Conservation (phyloP, 1,140 invertebrate species). For the Semibalanus balanoides region DNA sequence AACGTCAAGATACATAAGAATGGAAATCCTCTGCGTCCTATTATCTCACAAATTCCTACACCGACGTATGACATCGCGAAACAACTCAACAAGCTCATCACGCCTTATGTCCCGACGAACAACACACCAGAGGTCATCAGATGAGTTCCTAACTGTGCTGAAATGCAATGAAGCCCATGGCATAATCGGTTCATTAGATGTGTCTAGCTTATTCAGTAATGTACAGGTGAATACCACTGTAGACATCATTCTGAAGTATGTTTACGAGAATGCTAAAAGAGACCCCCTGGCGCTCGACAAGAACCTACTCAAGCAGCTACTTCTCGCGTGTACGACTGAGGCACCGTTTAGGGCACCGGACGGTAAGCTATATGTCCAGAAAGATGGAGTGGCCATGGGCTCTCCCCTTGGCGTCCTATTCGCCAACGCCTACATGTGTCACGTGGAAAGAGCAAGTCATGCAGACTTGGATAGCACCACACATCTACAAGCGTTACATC, state of each 20-base stretch:
- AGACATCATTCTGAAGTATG: constrained; percentile 6
- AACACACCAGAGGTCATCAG: neutral
- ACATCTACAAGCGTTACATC: neutral
- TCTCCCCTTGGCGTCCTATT: constrained; percentile 11
- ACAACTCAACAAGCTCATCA: no score
- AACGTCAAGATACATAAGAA: no score
- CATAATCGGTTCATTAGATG: constrained; percentile 10
- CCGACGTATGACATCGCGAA: no score
- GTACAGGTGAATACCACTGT: constrained; percentile 9
- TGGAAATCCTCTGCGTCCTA: no score
- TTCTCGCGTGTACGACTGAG: neutral
- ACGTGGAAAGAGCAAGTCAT: constrained; percentile 1
- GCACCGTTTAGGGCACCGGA: neutral
- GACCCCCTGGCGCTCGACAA: constrained; percentile 7
- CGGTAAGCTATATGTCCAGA: constrained; percentile 8
- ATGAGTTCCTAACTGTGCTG: constrained; percentile 6
- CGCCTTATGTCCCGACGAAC: constrained; percentile 4
- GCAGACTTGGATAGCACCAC: neutral
- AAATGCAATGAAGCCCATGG: constrained; percentile 1
- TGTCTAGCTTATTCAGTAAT: constrained; percentile 8
- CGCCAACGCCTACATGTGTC: constrained; percentile 1
- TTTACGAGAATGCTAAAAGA: constrained; percentile 6
- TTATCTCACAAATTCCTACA: no score
- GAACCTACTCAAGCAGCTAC: neutral
- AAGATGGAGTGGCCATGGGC: constrained; percentile 10